phyloP scores from a whole-genome alignment of 2,888 invertebrate species.

The Emmelina monodactyla region DNA sequence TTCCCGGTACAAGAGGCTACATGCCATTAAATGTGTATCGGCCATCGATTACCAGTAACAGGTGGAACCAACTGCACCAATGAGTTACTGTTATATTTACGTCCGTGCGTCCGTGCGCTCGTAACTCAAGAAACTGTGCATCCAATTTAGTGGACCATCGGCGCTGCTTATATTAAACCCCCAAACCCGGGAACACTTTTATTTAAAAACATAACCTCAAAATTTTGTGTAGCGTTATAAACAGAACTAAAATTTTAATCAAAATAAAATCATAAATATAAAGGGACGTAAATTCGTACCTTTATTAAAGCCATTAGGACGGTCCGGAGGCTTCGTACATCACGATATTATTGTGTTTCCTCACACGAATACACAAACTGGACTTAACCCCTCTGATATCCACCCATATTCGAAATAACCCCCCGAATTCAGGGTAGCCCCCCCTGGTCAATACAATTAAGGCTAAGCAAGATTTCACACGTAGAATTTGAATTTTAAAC shows the following conservation, averaged over 20 bases:
- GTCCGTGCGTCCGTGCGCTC: slow-evolving; percentile 28
- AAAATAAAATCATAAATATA: slow-evolving; percentile 61
- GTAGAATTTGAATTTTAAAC: slow-evolving; percentile 64
- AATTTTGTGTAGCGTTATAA: too few relatives aligned
- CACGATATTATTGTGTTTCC: slow-evolving; percentile 43
- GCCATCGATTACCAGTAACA: slow-evolving; percentile 48
- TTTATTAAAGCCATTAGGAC: slow-evolving; percentile 62
- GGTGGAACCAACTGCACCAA: slow-evolving; percentile 44
- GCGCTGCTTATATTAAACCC: slow-evolving; percentile 11
- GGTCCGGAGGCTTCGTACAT: slow-evolving; percentile 38
- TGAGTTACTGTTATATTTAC: slow-evolving; percentile 54
- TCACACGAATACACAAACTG: slow-evolving; percentile 30
- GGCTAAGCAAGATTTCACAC: slow-evolving; percentile 57
- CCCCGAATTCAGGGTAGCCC: slow-evolving; percentile 23
- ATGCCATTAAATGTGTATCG: slow-evolving; percentile 23
- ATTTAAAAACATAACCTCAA: too few relatives aligned
- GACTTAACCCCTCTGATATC: slow-evolving; percentile 14
- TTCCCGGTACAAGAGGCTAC: slow-evolving; percentile 2
- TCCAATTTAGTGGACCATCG: slow-evolving; percentile 19
- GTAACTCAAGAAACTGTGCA: slow-evolving; percentile 25
- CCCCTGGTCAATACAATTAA: slow-evolving; percentile 58
- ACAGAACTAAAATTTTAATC: slow-evolving; percentile 62
- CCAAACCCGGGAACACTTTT: too few relatives aligned
- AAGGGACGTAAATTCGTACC: slow-evolving; percentile 50
- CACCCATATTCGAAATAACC: slow-evolving; percentile 6